Percentiles rank a stretch among this genome's conserved stretches.
These are phyloP conservation scores for Phenganax marumi DNA, from an alignment of 92 coral and sea anemone genomes.

Conservation along the genomic window DNA sequence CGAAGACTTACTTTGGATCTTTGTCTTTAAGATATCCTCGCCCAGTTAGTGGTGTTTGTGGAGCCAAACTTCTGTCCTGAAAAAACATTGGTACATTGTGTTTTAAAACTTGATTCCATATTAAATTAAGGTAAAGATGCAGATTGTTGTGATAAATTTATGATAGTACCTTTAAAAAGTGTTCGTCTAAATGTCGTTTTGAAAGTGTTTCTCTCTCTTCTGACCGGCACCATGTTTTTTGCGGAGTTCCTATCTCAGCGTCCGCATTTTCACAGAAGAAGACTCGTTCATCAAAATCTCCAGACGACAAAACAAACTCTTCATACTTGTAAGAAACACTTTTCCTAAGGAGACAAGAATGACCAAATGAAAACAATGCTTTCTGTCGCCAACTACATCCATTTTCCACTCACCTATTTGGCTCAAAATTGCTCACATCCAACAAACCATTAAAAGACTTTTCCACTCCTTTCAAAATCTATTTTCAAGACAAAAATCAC, in stretches of 20 bases:
- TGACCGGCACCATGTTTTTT: constrained; percentile 67
- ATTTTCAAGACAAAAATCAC: constrained; percentile 9
- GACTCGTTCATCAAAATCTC: constrained; percentile 97
- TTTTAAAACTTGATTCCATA: background rate
- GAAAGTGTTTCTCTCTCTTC: constrained; percentile 72
- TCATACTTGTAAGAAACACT: constrained; percentile 75
- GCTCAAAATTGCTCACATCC: constrained; percentile 81
- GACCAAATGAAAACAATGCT: background rate
- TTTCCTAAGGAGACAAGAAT: constrained; percentile 51
- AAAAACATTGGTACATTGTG: background rate
- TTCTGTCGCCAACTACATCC: background rate
- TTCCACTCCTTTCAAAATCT: constrained; percentile 77
- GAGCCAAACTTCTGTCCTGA: constrained; percentile 89
- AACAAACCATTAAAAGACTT: constrained; percentile 78
- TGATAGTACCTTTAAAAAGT: constrained; percentile 65
- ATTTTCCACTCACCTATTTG: constrained; percentile 66
- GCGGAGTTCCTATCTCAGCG: constrained; percentile 90
- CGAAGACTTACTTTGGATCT: constrained; percentile 73
- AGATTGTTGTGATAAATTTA: background rate
- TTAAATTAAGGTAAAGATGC: background rate
- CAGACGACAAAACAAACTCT: constrained; percentile 91
- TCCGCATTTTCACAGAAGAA: constrained; percentile 91
- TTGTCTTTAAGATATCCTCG: constrained; percentile 89
- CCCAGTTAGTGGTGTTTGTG: constrained; percentile 92
- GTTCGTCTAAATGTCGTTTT: constrained; percentile 77